Evolutionary conservation across 2,888 invertebrate genomes (phyloP).

Genomic region (Sesia bembeciformis): DNA sequence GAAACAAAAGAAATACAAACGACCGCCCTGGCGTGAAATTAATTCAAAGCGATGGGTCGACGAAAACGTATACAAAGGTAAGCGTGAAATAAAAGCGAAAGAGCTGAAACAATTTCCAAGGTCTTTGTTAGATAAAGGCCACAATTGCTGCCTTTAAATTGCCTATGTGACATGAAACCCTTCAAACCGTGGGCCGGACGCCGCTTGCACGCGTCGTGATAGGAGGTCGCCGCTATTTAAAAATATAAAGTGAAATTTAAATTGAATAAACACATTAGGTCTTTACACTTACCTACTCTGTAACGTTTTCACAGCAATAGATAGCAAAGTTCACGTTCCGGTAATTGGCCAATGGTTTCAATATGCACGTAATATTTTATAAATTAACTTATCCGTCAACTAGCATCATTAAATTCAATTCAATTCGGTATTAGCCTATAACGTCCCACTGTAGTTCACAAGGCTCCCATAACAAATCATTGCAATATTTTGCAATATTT

Average conservation of each 20-base stretch:
- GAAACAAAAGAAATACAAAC: constrained; percentile 64
- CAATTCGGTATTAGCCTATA: no score
- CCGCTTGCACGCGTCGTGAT: background rate
- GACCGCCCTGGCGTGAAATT: constrained; percentile 56
- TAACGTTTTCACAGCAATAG: no score
- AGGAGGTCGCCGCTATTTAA: background rate
- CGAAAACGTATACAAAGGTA: constrained; percentile 61
- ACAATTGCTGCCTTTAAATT: constrained; percentile 42
- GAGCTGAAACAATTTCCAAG: constrained; percentile 51
- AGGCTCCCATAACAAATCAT: no score
- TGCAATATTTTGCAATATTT: no score
- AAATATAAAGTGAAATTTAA: background rate
- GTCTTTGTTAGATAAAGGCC: constrained; percentile 45
- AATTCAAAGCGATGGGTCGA: constrained; percentile 61
- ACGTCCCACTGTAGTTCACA: no score
- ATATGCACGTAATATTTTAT: no score
- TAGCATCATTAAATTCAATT: no score
- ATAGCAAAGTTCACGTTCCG: no score
- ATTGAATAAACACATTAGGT: no score
- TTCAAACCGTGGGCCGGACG: constrained; percentile 2
- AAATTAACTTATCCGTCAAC: no score
- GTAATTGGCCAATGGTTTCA: no score
- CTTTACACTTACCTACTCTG: no score
- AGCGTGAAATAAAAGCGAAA: constrained; percentile 55
- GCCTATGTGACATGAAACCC: constrained; percentile 23